phyloP scores from a whole-genome alignment of 2,113 vertebrate species.

The Leptocoma aspasia region DNA sequence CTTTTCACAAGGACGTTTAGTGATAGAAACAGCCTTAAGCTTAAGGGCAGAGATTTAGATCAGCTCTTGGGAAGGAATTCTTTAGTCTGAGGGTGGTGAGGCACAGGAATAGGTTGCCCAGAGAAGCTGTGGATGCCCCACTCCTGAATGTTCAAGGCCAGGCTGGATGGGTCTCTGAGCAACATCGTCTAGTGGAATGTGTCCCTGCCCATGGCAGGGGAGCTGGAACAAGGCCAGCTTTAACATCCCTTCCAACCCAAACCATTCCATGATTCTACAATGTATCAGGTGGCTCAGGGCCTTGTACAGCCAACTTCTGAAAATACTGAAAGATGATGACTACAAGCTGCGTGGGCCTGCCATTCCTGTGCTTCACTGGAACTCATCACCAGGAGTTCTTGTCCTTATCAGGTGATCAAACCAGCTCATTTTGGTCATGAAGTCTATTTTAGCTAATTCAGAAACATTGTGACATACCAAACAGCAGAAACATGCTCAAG shows the following conservation, averaged over 20 bases:
- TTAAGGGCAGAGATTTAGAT: background rate
- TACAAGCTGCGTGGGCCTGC: fast-evolving
- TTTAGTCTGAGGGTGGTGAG: background rate
- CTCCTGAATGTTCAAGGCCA: background rate
- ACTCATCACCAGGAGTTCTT: background rate
- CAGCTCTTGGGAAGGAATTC: background rate
- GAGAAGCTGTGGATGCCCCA: background rate
- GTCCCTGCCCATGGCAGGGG: background rate
- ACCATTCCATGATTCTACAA: background rate
- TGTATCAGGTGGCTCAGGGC: background rate
- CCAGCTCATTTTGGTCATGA: background rate
- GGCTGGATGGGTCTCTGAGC: background rate
- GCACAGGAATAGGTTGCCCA: background rate
- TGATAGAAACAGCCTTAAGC: background rate
- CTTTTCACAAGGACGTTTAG: background rate
- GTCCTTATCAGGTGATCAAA: background rate
- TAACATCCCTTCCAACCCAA: background rate
- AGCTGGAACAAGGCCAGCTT: background rate
- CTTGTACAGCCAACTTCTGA: background rate
- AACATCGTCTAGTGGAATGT: background rate
- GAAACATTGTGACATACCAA: background rate
- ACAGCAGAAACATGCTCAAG: background rate
- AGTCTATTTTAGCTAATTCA: background rate
- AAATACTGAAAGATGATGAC: background rate
- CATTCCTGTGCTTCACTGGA: background rate